phyloP scores from a whole-genome alignment of 1,140 invertebrate genomes.

The Grapholita molesta region DNA sequence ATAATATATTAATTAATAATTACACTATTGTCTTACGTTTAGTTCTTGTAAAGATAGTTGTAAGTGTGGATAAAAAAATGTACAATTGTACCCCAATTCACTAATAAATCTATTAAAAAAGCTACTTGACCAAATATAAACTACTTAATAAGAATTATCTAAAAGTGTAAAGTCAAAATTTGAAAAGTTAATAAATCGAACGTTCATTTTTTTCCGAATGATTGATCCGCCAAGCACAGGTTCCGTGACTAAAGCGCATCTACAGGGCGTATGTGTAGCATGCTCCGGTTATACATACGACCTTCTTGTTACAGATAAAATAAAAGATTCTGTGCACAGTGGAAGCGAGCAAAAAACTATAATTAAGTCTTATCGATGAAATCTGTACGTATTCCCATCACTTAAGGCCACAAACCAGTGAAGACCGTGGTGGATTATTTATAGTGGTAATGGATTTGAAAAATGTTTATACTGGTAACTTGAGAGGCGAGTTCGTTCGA shows the following conservation, averaged over 20 bases:
- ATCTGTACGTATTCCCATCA: neutral
- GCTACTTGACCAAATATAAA: neutral
- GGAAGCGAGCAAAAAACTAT: neutral
- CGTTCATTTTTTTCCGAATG: neutral
- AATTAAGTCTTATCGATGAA: neutral
- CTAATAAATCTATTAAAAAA: neutral
- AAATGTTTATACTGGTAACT: neutral
- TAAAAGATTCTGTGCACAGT: neutral
- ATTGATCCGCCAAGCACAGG: slow-evolving; percentile 2
- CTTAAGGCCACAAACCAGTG: neutral
- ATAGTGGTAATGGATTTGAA: neutral
- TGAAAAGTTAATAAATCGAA: neutral
- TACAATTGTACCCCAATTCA: neutral
- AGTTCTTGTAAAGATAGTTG: too few relatives aligned
- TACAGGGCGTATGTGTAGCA: neutral
- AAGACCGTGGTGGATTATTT: neutral
- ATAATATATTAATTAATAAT: too few relatives aligned
- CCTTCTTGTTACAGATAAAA: neutral
- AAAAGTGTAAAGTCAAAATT: neutral
- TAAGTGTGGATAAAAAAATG: too few relatives aligned
- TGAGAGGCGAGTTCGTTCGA: neutral
- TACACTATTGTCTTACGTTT: too few relatives aligned
- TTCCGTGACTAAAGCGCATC: neutral
- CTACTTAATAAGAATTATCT: neutral
- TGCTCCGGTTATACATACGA: neutral